Conservation (phyloP, 2,888 invertebrate species). For the Proisotoma minuta region DNA sequence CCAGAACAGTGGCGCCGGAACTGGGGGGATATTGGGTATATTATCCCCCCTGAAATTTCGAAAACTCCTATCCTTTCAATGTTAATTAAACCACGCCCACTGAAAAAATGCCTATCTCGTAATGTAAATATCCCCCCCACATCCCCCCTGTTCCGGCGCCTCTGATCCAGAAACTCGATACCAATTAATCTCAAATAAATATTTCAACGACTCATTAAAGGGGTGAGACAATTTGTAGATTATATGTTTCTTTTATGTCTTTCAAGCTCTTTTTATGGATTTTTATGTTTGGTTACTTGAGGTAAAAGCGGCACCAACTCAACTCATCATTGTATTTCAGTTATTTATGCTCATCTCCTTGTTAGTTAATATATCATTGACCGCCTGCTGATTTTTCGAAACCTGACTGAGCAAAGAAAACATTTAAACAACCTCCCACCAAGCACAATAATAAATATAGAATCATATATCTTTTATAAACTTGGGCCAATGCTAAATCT, state of each 20-base stretch:
- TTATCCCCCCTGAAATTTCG: too few relatives aligned
- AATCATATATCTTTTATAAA: too few relatives aligned
- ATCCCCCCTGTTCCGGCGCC: too few relatives aligned
- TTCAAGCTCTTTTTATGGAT: background rate
- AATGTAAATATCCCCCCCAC: too few relatives aligned
- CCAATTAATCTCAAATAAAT: background rate
- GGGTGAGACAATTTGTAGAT: background rate
- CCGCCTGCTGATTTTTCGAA: constrained; percentile 42
- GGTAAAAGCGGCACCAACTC: background rate
- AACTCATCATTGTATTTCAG: background rate
- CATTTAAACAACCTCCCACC: constrained; percentile 47
- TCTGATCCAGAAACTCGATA: background rate
- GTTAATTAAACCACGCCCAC: too few relatives aligned
- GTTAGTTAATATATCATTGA: constrained; percentile 36
- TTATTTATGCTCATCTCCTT: background rate
- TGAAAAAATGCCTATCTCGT: too few relatives aligned
- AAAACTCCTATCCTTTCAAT: too few relatives aligned
- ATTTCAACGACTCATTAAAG: background rate
- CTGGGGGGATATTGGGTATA: too few relatives aligned
- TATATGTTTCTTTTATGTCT: background rate
- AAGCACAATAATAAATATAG: too few relatives aligned
- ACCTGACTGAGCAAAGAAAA: constrained; percentile 46
- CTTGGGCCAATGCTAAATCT: too few relatives aligned
- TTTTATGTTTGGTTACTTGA: background rate
- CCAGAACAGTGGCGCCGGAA: too few relatives aligned